Conservation (phyloP, 2,888 invertebrate species). For the Marronus borbonicus region DNA sequence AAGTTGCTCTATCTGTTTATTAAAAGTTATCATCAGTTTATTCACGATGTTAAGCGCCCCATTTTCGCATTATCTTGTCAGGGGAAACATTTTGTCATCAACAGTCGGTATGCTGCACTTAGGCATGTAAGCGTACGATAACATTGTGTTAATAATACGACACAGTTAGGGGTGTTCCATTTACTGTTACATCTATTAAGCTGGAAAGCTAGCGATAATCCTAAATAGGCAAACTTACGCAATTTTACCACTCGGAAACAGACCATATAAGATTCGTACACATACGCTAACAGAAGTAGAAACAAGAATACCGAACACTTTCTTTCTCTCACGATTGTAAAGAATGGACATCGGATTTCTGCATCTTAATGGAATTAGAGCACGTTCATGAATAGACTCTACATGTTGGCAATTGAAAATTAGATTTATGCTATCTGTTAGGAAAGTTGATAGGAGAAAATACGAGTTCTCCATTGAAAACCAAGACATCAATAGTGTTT, state of each 20-base stretch:
- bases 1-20: not conserved
- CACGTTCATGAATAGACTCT: constrained; percentile 32
- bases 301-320: constrained; percentile 26
- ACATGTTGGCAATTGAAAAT: constrained; percentile 11
- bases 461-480: constrained; percentile 12
- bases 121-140: constrained; percentile 41
- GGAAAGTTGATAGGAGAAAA: constrained; percentile 41
- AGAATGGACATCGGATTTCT: constrained; percentile 27
- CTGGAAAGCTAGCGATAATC: constrained; percentile 34
- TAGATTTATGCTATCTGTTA: constrained; percentile 2
- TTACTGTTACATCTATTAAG: constrained; percentile 30
- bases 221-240: constrained; percentile 33
- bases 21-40: not conserved
- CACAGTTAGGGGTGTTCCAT: constrained; percentile 44
- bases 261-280: constrained; percentile 28
- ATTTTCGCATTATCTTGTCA: not conserved
- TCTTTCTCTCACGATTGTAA: constrained; percentile 40
- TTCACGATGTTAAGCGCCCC: not conserved
- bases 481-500: constrained; percentile 1
- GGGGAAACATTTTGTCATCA: not conserved
- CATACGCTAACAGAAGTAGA: not conserved
- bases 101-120: constrained; percentile 13
- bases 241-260: constrained; percentile 33
- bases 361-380: constrained; percentile 34
- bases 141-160: constrained; percentile 37